Evolutionary conservation across 1,140 invertebrate species (phyloP), one percentile per base, ranked within the genome.

Genomic region (Dysdera silvatica): DNA sequence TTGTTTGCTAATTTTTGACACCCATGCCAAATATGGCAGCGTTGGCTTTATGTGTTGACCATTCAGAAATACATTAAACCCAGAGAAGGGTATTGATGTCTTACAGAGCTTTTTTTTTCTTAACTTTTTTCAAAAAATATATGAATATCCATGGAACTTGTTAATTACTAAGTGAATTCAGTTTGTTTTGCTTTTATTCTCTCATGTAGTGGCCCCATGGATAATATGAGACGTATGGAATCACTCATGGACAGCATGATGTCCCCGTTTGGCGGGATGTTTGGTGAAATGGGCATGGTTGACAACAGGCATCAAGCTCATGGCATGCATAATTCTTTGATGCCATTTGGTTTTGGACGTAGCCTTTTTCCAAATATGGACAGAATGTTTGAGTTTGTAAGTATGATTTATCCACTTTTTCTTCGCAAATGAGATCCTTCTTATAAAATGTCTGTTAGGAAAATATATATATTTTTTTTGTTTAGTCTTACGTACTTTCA

Each of bases 301-400:
- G n/a, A n/a, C n/a, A 69, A 70, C 23, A 76, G 75, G 53, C 74
- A 74, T 20, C 55, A 53, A 48, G 31, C 41, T 10, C 10, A 37
- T 54, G 28, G 28, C n/a, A 4, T 12, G 16, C 6, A 32, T 16
- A 57, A 57, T 57, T 26, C 62, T 20, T 48, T 75, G 69, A 74
- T 76, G 69, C 76, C 77, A 5, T 79, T 78, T 72, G 78, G 76
- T 33, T 77, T 77, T 69, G 71, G 73, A 67, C 45, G 35, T 1
- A 54, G 58, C 18, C 51, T 68, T n/a, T 73, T 75, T 61, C 68
- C 69, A n/a, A 69, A 69, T 65, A 73, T 75, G 68, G 53, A 51
- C 51, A 53, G 51, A 43, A 67, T 66, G 53, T 69, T 70, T 59
- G 37, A 40, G 5, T 53, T 67, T 59, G 65, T 68, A 51, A 60